Conservation (phyloP, 2,888 invertebrate genomes). For the Catocala fraxini region DNA sequence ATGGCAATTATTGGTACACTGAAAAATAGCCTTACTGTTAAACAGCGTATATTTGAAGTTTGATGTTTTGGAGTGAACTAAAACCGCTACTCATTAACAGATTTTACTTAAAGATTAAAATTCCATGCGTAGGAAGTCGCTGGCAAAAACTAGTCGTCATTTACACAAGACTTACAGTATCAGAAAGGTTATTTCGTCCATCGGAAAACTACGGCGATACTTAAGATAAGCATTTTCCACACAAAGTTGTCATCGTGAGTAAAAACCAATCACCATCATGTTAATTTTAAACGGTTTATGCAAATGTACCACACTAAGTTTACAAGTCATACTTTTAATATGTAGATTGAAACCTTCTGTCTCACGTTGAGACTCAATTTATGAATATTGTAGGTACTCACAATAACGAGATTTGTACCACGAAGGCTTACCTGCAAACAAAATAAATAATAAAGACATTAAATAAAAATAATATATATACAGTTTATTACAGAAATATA, state of each 20-base stretch:
- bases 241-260: background rate
- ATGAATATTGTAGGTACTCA: slow-evolving; percentile 32
- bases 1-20: no score
- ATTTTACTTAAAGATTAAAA: no score
- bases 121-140: no score
- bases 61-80: no score
- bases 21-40: no score
- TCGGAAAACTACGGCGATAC: no score
- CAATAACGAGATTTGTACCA: slow-evolving; percentile 17
- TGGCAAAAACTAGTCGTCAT: no score
- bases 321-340: slow-evolving; percentile 18
- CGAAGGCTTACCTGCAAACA: slow-evolving; percentile 34
- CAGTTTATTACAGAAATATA: background rate
- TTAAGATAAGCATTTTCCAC: background rate
- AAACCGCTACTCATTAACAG: no score
- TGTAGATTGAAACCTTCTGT: slow-evolving; percentile 18
- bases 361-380: slow-evolving; percentile 22
- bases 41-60: no score
- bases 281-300: slow-evolving; percentile 19
- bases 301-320: slow-evolving; percentile 13
- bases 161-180: no score
- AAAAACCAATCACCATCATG: background rate
- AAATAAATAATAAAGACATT: slow-evolving; percentile 8
- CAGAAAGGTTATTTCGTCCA: no score
- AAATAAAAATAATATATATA: slow-evolving; percentile 1